A percentile compares a stretch with the other conserved stretches of the same genome.
Conservation (phyloP, 1,140 invertebrate species). For the Teleogryllus occipitalis region DNA sequence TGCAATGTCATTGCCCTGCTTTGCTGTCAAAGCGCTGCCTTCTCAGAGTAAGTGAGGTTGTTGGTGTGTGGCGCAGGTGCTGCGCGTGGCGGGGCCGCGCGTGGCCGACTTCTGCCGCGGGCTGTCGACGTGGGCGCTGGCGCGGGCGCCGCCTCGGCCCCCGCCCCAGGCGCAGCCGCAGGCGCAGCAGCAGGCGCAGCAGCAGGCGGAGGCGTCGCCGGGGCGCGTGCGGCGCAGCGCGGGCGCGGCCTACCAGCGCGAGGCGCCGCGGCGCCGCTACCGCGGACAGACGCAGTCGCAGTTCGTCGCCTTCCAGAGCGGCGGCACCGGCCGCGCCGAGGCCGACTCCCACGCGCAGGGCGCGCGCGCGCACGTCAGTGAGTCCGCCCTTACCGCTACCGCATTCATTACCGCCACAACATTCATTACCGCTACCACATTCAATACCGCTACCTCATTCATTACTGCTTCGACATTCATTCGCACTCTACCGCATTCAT, state of each 20-base stretch:
- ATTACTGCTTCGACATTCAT: no score
- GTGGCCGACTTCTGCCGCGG: slow-evolving; percentile 35
- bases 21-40: not conserved
- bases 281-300: slow-evolving; percentile 75
- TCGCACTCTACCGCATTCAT: no score
- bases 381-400: no score
- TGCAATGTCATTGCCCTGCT: not conserved
- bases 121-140: slow-evolving; percentile 28
- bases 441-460: no score
- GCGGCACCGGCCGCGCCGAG: slow-evolving; percentile 53
- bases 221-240: not conserved
- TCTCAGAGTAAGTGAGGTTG: no score
- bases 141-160: slow-evolving; percentile 25
- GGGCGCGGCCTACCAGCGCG: not conserved
- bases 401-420: no score
- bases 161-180: not conserved
- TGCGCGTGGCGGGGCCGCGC: slow-evolving; percentile 32
- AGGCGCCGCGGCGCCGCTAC: slow-evolving; percentile 28
- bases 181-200: no score
- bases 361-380: slow-evolving; percentile 66
- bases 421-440: no score
- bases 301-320: slow-evolving; percentile 54
- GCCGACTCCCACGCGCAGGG: slow-evolving; percentile 62
- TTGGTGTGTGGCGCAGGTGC: slow-evolving; percentile 27
- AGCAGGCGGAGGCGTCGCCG: no score